Conservation (phyloP, 2,113 vertebrate genomes). For the Lepisosteus oculatus region DNA sequence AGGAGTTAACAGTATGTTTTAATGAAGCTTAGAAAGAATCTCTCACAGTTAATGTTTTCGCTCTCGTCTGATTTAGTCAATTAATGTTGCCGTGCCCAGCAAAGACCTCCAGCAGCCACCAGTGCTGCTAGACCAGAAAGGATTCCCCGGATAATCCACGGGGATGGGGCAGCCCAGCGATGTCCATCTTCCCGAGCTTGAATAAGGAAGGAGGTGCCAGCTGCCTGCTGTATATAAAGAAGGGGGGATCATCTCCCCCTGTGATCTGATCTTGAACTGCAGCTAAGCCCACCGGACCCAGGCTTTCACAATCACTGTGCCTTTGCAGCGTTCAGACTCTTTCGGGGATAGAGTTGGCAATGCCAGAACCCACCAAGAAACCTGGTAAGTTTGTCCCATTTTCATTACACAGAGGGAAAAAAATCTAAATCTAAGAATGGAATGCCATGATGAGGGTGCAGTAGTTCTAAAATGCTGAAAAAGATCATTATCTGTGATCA, state of each 20-base stretch:
- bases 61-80: neutral
- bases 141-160: neutral
- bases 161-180: neutral
- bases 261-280: conserved; percentile 49
- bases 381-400: conserved; percentile 49
- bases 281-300: conserved; percentile 41
- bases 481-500: too few species aligned
- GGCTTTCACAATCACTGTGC: conserved; percentile 12
- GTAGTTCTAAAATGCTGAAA: too few species aligned
- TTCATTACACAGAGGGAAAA: neutral
- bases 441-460: too few species aligned
- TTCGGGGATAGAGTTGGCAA: conserved; percentile 55
- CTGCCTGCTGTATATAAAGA: conserved; percentile 60
- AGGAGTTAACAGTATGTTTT: neutral
- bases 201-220: conserved; percentile 58
- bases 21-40: neutral
- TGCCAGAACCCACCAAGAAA: conserved; percentile 76
- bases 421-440: too few species aligned
- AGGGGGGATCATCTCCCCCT: conserved; percentile 47
- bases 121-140: neutral
- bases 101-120: neutral
- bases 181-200: neutral
- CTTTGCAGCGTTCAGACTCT: neutral
- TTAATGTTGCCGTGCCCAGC: conserved; percentile 4
- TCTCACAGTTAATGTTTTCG: neutral